Base-by-base conservation (phyloP, 2,113 vertebrate species). In the Pelmatolapia mariae region DNA sequence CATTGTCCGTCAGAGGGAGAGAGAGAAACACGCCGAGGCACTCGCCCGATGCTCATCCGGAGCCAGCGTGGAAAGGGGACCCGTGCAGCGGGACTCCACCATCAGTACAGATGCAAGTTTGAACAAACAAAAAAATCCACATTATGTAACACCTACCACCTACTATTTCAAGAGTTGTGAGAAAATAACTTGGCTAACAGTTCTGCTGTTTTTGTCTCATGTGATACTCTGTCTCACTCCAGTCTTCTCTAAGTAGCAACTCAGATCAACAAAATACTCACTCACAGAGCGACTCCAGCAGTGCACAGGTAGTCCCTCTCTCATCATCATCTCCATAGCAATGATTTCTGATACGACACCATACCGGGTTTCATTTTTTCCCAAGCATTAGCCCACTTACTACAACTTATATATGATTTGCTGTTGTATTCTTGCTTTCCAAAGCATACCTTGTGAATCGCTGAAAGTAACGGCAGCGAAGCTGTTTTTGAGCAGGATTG, bases 191-290 rank as follows among this genome's bases (percentile, higher is more conserved):
- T 22, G 16, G n/a, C 19, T 85, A 18, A 82, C n/a, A 38, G n/a
- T 29, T 85, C 12, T 84, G 68, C 16, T 68, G 89, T 84, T 79
- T 82, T 31, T 82, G 31, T 86, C n/a, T 47, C 82, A 4, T 91
- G 56, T n/a, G 31, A 13, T 56, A 16, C 54, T 86, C 91, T 36
- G 33, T 73, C 22, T 24, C 76, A 29, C 86, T 86, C 1, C 93
- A 98, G 98, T 98, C 98, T 5, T 99, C 98, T 1, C 97, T 98
- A 93, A 98, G 98, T 93, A 97, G 97, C 95, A 98, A 97, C 94
- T 98, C 98, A 0, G 97, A 97, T 90, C 96, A 94, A 13, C 98
- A 98, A 93, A 98, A 97, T 15, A 54, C 94, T 10, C 94, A 95
- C 57, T 96, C 98, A 82, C 98, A 98, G 90, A 98, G 97, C 0